These are phyloP conservation scores for Hydrochoerus hydrochaeris DNA, from an alignment of 2,113 vertebrate genomes.

Conservation along the genomic window DNA sequence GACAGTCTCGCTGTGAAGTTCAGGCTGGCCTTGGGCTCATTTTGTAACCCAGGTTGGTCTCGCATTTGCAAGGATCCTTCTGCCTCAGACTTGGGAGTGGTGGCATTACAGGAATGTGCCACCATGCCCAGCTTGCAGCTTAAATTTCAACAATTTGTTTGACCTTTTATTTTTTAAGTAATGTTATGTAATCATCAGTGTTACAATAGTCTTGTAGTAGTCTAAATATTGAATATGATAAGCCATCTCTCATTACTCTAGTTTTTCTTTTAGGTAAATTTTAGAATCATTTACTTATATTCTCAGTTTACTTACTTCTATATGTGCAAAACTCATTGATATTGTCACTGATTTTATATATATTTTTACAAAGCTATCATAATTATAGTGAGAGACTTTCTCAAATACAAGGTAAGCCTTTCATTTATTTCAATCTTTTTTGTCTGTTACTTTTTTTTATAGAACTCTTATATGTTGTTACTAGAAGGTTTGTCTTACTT, in stretches of 20 bases:
- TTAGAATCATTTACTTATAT: constrained; percentile 15
- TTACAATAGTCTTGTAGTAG: not conserved
- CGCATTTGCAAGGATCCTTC: too few relatives aligned
- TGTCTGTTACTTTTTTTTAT: not conserved
- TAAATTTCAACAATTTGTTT: not conserved
- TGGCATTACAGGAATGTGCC: too few relatives aligned
- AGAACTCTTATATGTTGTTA: not conserved
- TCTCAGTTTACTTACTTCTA: not conserved
- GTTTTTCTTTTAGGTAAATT: constrained; percentile 5
- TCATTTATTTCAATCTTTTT: not conserved
- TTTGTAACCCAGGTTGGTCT: too few relatives aligned
- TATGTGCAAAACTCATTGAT: not conserved
- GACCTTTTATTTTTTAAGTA: not conserved
- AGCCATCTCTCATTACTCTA: not conserved
- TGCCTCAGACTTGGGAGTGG: too few relatives aligned
- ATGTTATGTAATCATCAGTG: not conserved
- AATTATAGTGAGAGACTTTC: not conserved
- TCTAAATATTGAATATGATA: not conserved
- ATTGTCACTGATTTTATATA: not conserved
- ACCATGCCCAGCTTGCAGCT: too few relatives aligned
- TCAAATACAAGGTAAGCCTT: not conserved
- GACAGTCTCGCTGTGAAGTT: too few relatives aligned
- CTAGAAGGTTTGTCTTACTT: not conserved
- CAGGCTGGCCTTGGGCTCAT: too few relatives aligned
- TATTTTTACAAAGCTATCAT: not conserved